Evolutionary conservation across 2,797 vertebrate species (phyloP).

Genomic region (Sebastes miniatus): DNA sequence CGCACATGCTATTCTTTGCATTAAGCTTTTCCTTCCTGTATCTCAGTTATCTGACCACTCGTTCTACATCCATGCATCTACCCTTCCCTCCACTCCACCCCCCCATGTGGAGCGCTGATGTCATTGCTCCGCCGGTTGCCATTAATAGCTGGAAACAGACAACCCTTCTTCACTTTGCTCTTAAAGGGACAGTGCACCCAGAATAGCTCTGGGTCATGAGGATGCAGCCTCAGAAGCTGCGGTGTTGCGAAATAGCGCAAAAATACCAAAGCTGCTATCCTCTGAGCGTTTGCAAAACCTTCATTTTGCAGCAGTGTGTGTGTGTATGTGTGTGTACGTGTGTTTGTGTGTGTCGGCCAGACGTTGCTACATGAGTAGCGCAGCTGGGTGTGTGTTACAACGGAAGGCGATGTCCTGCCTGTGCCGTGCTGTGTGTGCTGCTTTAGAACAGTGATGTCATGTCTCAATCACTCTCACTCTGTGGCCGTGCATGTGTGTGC

Average conservation of each 20-base stretch:
- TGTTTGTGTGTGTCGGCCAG: slow-evolving; percentile 14
- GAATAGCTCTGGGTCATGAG: slow-evolving; percentile 50
- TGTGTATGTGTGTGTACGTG: not conserved
- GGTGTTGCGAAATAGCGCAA: slow-evolving; percentile 5
- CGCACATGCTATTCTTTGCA: not conserved
- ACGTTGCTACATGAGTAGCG: slow-evolving; percentile 51
- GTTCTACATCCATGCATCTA: slow-evolving; percentile 31
- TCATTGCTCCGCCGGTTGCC: slow-evolving; percentile 76
- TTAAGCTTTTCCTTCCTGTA: slow-evolving; percentile 11
- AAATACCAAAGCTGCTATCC: not conserved
- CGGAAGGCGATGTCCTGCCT: slow-evolving; percentile 62
- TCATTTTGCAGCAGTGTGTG: slow-evolving; percentile 1
- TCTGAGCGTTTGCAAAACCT: slow-evolving; percentile 2
- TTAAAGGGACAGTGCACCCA: slow-evolving; percentile 74
- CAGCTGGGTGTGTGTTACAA: slow-evolving; percentile 65
- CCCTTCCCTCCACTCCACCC: slow-evolving; percentile 37
- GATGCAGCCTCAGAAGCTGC: not conserved
- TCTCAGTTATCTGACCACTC: slow-evolving; percentile 40
- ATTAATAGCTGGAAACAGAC: slow-evolving; percentile 81
- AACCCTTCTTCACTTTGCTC: slow-evolving; percentile 72
- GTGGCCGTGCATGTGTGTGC: slow-evolving; percentile 20
- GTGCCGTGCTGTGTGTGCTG: slow-evolving; percentile 65
- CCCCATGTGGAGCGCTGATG: slow-evolving; percentile 77
- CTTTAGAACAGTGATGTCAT: slow-evolving; percentile 79
- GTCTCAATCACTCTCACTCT: slow-evolving; percentile 73